phyloP scores from a whole-genome alignment of 2,797 vertebrate genomes.

The Rhabdomys pumilio region DNA sequence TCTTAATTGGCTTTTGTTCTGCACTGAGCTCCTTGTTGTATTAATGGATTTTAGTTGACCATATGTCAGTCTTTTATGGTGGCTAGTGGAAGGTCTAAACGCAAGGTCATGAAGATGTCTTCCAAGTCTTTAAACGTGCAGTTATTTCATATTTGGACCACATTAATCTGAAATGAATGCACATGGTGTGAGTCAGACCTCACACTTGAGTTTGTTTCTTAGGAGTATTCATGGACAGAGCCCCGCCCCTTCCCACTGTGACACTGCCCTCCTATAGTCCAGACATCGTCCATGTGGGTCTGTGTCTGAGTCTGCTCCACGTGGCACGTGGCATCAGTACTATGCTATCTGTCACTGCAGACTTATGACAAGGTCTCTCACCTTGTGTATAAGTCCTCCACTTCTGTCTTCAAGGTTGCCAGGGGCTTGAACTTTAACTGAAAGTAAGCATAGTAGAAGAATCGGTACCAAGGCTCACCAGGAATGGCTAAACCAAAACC shows the following conservation, averaged over 20 bases:
- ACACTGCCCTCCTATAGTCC: background rate
- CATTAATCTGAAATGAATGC: conserved; percentile 22
- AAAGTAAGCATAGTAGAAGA: background rate
- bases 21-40: conserved; percentile 37
- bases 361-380: background rate
- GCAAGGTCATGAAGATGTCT: background rate
- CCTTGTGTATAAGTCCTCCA: background rate
- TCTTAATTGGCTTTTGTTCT: conserved; percentile 24
- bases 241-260: background rate
- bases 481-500: background rate
- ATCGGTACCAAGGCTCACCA: background rate
- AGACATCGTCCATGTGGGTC: background rate
- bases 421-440: background rate
- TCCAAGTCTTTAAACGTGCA: conserved; percentile 28
- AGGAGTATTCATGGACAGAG: too few relatives aligned
- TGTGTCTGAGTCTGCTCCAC: background rate
- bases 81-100: background rate
- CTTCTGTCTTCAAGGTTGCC: background rate
- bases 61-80: conserved; percentile 27
- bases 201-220: background rate
- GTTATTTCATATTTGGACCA: conserved; percentile 29
- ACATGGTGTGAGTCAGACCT: background rate
- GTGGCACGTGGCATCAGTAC: background rate
- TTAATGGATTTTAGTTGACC: conserved; percentile 31
- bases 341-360: background rate